Base-by-base conservation (phyloP, 2,797 vertebrate species). In the Hoplostethus atlanticus region DNA sequence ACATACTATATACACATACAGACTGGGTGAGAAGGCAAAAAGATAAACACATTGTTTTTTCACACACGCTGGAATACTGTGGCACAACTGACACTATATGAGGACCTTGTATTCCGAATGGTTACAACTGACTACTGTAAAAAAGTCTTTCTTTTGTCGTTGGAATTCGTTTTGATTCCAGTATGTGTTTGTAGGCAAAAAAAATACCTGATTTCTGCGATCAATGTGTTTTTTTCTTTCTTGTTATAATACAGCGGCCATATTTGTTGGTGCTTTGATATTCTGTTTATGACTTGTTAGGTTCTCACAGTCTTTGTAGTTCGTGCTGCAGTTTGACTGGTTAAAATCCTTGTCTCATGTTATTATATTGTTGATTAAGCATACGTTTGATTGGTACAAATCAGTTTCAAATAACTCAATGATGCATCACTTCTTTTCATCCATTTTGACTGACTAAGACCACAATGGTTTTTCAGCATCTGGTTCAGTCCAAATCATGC, bases 1-100 rank as follows among this genome's bases (percentile, higher is more conserved):
- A 85, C 84, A 68, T 81, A 64, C 21, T 21, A 21, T 89, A 89
- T 90, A 88, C 90, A 92, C 90, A 92, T 81, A 91, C 85, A 88
- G 79, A 85, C 87, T 68, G 76, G 79, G 71, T 66, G 79, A 85
- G 79, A 83, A 85, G 84, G 79, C 74, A 80, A 79, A 90, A 85
- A 80, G 48, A 89, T 66, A 73, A 84, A 87, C 69, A 69, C 48
- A 17, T 48, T 61, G n/a, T 67, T 70, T 81, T 76, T 76, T 84
- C 77, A 80, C 66, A 85, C 69, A 67, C 64, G 46, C 83, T 40
- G 44, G 58, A 82, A 73, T 64, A 83, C 64, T 64, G 85, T 70
- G 86, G 79, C 76, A 84, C 79, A 72, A 79, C 68, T 73, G 81
- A 83, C 65, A 78, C 75, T 62, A 75, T 66, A 80, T 81, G 83